Evolutionary conservation across 2,113 vertebrate species (phyloP).

Genomic region (Stigmatopora nigra): DNA sequence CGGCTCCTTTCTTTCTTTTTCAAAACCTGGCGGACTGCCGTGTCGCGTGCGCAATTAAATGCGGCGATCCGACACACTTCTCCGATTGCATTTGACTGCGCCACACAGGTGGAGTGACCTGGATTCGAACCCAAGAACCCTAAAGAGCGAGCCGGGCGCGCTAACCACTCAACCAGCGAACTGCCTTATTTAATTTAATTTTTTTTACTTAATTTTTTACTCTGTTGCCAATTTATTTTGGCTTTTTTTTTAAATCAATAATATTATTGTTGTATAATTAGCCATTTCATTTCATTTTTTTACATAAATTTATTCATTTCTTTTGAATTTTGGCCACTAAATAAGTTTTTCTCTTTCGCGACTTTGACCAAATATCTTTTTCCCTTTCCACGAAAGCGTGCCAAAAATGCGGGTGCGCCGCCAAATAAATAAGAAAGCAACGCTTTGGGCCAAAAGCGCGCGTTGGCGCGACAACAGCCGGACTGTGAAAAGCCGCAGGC

Average conservation of each 20-base stretch:
- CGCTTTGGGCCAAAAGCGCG: slow-evolving; percentile 44
- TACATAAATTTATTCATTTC: too few relatives aligned
- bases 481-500: slow-evolving; percentile 51
- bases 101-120: too few relatives aligned
- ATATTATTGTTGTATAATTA: too few relatives aligned
- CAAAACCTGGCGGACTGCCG: slow-evolving; percentile 26
- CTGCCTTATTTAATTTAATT: too few relatives aligned
- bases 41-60: slow-evolving; percentile 43
- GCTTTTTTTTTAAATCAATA: too few relatives aligned
- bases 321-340: too few relatives aligned
- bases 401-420: slow-evolving; percentile 11
- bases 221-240: too few relatives aligned
- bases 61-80: slow-evolving; percentile 54
- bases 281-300: too few relatives aligned
- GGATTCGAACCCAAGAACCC: slow-evolving; percentile 45
- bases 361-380: not conserved
- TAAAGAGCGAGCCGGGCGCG: too few relatives aligned
- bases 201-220: too few relatives aligned
- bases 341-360: too few relatives aligned
- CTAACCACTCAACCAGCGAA: too few relatives aligned
- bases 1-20: slow-evolving; percentile 48
- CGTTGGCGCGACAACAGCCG: slow-evolving; percentile 60
- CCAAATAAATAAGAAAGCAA: slow-evolving; percentile 55
- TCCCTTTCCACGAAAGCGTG: not conserved
- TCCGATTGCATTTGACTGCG: slow-evolving; percentile 36